These are phyloP conservation scores for Sebastolobus altivelis DNA, from an alignment of 2,797 vertebrate species.

Conservation along the genomic window DNA sequence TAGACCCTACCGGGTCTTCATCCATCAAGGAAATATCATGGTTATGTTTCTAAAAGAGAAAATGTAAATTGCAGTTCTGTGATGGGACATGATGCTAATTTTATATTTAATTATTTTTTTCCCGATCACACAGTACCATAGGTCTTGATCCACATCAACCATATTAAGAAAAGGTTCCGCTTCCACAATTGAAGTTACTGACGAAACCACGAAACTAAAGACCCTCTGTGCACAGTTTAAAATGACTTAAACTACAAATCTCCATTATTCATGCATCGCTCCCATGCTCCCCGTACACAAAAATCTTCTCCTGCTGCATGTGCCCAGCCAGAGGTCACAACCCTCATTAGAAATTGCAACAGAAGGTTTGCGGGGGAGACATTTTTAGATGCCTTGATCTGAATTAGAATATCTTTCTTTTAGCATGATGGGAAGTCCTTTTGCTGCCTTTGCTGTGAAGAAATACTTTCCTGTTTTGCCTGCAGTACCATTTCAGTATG, in stretches of 20 bases:
- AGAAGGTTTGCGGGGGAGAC: conserved; percentile 36
- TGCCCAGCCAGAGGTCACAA: conserved; percentile 62
- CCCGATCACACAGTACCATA: not conserved
- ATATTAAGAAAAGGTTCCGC: not conserved
- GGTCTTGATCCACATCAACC: conserved; percentile 14
- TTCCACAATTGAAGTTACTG: conserved; percentile 41
- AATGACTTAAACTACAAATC: conserved; percentile 39
- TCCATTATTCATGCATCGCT: conserved; percentile 68
- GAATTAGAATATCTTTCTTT: conserved; percentile 58
- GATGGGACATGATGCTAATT: not conserved
- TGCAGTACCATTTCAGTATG: conserved; percentile 81
- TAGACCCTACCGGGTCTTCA: not conserved
- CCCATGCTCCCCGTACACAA: conserved; percentile 35
- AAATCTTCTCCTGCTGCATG: conserved; percentile 46
- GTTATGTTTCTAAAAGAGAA: not conserved
- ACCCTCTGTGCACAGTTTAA: conserved; percentile 49
- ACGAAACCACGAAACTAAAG: conserved; percentile 40
- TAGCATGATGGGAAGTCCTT: conserved; percentile 27
- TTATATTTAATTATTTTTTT: not conserved
- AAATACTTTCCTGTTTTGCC: conserved; percentile 79
- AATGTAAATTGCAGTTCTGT: not conserved
- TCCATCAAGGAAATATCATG: not conserved
- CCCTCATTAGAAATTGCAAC: conserved; percentile 67
- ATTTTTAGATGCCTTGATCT: conserved; percentile 52
- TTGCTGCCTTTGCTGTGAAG: conserved; percentile 53